A percentile compares a stretch with the other conserved stretches of the same genome.
Evolutionary conservation across 2,113 vertebrate genomes (phyloP).

Genomic region (Psettodes erumei): DNA sequence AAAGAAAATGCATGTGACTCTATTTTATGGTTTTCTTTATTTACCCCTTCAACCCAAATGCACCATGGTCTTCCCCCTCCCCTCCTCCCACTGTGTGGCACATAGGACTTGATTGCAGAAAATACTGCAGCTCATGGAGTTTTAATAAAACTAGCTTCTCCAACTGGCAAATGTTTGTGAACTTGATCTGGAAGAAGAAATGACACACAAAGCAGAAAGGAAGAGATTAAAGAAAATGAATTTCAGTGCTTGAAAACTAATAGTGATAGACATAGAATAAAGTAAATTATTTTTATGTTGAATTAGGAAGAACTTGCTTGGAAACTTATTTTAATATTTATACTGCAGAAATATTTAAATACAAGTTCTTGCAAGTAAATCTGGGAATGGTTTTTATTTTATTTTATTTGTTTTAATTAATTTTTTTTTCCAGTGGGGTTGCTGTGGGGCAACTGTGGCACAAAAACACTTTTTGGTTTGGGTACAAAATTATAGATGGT

Average conservation of each 20-base stretch:
- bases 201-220: slow-evolving; percentile 45
- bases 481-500: background rate
- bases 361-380: background rate
- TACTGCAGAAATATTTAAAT: too few relatives aligned
- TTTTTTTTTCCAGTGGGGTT: background rate
- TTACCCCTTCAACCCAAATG: slow-evolving; percentile 6
- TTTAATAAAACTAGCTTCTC: slow-evolving; percentile 79
- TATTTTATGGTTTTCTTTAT: slow-evolving; percentile 1
- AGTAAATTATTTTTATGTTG: too few relatives aligned
- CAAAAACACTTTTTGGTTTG: too few relatives aligned
- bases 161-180: slow-evolving; percentile 80
- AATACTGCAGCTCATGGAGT: slow-evolving; percentile 27
- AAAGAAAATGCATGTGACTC: slow-evolving; percentile 6
- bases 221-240: slow-evolving; percentile 33
- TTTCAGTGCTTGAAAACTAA: slow-evolving; percentile 10
- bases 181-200: slow-evolving; percentile 73
- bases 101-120: slow-evolving; percentile 60
- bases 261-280: background rate
- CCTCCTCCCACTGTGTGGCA: slow-evolving; percentile 12
- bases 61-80: background rate
- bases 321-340: too few relatives aligned
- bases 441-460: fast-evolving
- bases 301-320: too few relatives aligned
- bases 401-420: background rate
- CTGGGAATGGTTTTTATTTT: background rate